A percentile compares a stretch with the other conserved stretches of the same genome.
These are phyloP conservation scores for Palloptera scutellata DNA, from an alignment of 2,888 invertebrate genomes.

Conservation along the genomic window DNA sequence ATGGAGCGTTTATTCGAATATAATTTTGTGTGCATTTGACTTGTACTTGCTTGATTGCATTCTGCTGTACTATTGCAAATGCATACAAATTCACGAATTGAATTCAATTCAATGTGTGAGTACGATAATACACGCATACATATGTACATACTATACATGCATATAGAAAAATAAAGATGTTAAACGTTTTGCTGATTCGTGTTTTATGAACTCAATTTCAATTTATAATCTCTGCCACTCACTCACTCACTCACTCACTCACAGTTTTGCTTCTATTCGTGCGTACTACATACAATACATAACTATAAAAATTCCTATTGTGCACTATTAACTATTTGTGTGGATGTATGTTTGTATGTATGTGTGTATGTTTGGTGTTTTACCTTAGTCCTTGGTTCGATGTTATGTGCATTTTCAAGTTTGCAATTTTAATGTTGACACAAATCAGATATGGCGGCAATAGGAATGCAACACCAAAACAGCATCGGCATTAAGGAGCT, in stretches of 20 bases:
- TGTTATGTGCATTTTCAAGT: conserved; percentile 30
- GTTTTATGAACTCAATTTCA: conserved; percentile 62
- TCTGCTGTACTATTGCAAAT: too few species aligned
- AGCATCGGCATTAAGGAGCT: conserved; percentile 10
- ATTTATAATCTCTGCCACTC: conserved; percentile 51
- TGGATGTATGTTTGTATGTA: conserved; percentile 45
- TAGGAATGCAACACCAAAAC: conserved; percentile 5
- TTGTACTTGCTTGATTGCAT: conserved; percentile 15
- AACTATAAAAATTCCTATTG: background rate
- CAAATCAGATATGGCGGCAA: conserved; percentile 51
- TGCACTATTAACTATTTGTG: conserved; percentile 23
- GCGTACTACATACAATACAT: background rate
- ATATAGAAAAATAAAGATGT: conserved; percentile 55
- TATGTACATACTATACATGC: too few species aligned
- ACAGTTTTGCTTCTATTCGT: conserved; percentile 7
- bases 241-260: conserved; percentile 27
- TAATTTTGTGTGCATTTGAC: conserved; percentile 9
- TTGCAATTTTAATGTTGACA: conserved; percentile 57
- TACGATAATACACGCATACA: too few species aligned
- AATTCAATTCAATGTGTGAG: background rate
- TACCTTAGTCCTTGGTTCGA: conserved; percentile 18
- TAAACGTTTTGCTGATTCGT: conserved; percentile 61
- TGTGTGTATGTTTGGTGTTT: conserved; percentile 43
- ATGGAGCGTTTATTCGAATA: too few species aligned
- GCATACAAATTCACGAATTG: conserved; percentile 1